These are phyloP conservation scores for Cryptus armator DNA, from an alignment of 2,888 invertebrate genomes.

Conservation along the genomic window DNA sequence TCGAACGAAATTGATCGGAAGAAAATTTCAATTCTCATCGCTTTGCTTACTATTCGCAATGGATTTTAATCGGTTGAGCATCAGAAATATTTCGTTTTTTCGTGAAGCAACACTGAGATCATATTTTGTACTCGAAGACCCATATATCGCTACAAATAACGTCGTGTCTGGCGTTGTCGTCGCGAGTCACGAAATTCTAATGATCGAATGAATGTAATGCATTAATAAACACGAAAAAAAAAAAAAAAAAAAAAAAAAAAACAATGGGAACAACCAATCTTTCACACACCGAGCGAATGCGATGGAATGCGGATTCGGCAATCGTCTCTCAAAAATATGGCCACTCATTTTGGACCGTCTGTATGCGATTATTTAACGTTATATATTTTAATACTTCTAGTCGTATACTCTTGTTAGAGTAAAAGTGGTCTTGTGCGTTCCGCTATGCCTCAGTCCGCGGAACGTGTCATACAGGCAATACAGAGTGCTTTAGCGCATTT, in stretches of 20 bases:
- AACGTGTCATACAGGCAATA: constrained; percentile 82
- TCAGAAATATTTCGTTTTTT: too few species aligned
- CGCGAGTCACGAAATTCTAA: constrained; percentile 10
- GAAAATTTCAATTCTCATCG: too few species aligned
- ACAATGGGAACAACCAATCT: constrained; percentile 41
- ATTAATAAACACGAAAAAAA: constrained; percentile 60
- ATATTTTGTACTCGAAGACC: too few species aligned
- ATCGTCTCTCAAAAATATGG: constrained; percentile 80
- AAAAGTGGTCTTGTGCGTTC: constrained; percentile 83
- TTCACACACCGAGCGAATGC: constrained; percentile 63
- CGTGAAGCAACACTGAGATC: too few species aligned
- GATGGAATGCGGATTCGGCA: constrained; percentile 69
- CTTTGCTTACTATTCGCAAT: too few species aligned
- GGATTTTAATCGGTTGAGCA: too few species aligned
- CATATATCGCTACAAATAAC: too few species aligned
- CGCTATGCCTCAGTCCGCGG: constrained; percentile 73
- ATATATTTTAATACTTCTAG: constrained; percentile 84
- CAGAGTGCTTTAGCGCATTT: constrained; percentile 82
- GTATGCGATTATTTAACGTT: constrained; percentile 81
- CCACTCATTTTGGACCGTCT: constrained; percentile 83
- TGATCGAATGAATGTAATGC: constrained; percentile 13
- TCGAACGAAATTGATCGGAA: too few species aligned
- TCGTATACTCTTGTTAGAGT: constrained; percentile 85
- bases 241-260: constrained; percentile 60
- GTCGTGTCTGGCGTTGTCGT: constrained; percentile 11